Base-by-base conservation (phyloP, 2,797 vertebrate species). In the Momotus momota region DNA sequence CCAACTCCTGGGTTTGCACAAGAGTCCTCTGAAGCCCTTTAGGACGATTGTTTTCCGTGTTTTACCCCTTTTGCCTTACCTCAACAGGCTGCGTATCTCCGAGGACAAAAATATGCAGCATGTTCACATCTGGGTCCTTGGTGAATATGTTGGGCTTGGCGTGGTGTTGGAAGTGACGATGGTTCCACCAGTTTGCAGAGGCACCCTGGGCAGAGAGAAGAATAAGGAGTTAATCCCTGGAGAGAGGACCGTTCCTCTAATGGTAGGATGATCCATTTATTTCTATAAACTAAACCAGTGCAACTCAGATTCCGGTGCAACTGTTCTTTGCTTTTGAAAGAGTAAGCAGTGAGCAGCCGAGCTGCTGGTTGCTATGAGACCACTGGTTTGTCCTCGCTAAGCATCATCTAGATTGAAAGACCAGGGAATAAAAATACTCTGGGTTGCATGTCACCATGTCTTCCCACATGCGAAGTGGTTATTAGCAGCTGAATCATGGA, bases 121-220 rank as follows among this genome's bases (percentile, higher is more conserved):
- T 99, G 98, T 99, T 99, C 85, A 99, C 98, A 10, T 99, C 99
- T 0, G 99, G 99, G 66, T 99, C 99, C 95, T 99, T 99, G 33
- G 94, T 87, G 97, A 99, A 98, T 92, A 99, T 94, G 94, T 99
- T 99, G 83, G 99, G 99, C 91, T 99, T 99, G 65, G 99, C 99
- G 0, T 99, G 99, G 88, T 99, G 99, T 94, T 99, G 99, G 97
- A 99, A 99, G 96, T 99, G 99, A 15, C 99, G 98, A 80, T 99
- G 99, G 97, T 99, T 99, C 99, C 99, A 99, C 99, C 99, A 99
- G 96, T 98, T 99, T 67, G 98, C 99, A 20, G 99, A 99, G 20
- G 99, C 99, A 35, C 99, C 99, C 99, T 99, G 91, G 22, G 65
- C 35, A 26, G 65, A 60, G 12, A 54, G 26, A 82, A 54, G 61